Conservation (phyloP, 1,140 invertebrate species). For the Saxidomus purpurata region DNA sequence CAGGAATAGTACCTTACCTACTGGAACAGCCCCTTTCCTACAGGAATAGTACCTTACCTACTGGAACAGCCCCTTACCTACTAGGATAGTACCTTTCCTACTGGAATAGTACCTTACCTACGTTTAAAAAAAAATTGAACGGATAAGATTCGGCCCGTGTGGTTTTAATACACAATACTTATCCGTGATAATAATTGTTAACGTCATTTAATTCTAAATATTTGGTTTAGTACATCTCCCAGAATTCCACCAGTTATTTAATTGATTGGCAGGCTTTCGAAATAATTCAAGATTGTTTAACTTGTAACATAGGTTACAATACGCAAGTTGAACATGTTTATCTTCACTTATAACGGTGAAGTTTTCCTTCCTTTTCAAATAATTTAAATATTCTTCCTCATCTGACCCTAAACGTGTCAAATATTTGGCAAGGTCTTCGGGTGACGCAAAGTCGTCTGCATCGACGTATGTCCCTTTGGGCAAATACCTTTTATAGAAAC, state of each 20-base stretch:
- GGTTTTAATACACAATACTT: too few species aligned
- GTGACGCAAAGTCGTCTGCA: slow-evolving; percentile 28
- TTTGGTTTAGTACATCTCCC: neutral
- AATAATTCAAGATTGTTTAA: slow-evolving; percentile 1
- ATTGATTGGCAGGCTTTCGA: neutral
- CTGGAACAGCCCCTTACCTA: too few species aligned
- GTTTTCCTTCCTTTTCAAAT: slow-evolving; percentile 20
- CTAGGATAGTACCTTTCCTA: too few species aligned
- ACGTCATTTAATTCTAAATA: too few species aligned
- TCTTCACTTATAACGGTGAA: neutral
- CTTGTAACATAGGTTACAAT: slow-evolving; percentile 6
- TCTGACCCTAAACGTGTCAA: slow-evolving; percentile 12
- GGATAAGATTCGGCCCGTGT: too few species aligned
- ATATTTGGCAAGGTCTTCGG: slow-evolving; percentile 21
- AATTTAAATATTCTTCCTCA: neutral
- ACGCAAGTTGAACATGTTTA: neutral
- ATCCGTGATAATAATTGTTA: too few species aligned
- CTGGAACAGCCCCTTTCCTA: too few species aligned
- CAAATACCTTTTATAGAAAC: neutral
- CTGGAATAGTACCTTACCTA: too few species aligned
- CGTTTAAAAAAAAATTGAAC: too few species aligned
- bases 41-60: too few species aligned
- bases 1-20: too few species aligned
- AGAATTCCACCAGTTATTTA: neutral
- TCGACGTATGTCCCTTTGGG: slow-evolving; percentile 33